Percentiles rank a stretch among this genome's conserved stretches.
Conservation (phyloP, 2,888 invertebrate species). For the Eubasilissa splendida region DNA sequence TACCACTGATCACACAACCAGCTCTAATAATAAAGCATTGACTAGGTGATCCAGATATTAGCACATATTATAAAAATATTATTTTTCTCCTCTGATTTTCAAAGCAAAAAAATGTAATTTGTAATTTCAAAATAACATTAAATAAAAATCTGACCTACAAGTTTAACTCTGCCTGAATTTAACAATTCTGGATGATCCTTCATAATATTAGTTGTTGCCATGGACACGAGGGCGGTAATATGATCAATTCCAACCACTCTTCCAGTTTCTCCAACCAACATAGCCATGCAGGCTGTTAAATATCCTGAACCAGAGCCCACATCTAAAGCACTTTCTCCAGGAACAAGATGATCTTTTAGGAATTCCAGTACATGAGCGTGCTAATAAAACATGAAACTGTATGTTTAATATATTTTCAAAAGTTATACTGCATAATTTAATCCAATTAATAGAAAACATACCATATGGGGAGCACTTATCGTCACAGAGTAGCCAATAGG, state of each 20-base stretch:
- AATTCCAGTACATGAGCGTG: constrained; percentile 94
- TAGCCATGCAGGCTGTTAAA: constrained; percentile 91
- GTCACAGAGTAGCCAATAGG: constrained; percentile 96
- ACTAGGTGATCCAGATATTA: too few species aligned
- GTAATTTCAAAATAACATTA: neutral
- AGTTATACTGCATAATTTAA: too few species aligned
- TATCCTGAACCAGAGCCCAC: constrained; percentile 97
- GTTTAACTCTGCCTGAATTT: constrained; percentile 76
- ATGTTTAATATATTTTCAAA: too few species aligned
- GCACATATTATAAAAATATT: too few species aligned
- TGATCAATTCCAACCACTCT: constrained; percentile 92
- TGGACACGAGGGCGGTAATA: constrained; percentile 84
- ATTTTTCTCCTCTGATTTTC: neutral
- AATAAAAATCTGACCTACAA: constrained; percentile 74
- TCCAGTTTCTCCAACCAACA: constrained; percentile 82
- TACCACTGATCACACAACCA: too few species aligned
- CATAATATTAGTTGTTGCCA: constrained; percentile 84
- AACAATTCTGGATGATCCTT: constrained; percentile 82
- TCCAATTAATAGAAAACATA: constrained; percentile 63
- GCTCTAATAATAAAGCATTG: too few species aligned
- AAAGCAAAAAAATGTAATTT: neutral
- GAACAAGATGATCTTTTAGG: constrained; percentile 82
- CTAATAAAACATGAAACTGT: constrained; percentile 66
- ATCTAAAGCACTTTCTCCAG: constrained; percentile 87
- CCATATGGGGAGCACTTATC: constrained; percentile 98